Conservation (phyloP, 2,797 vertebrate genomes). For the Benthosema pterotum region DNA sequence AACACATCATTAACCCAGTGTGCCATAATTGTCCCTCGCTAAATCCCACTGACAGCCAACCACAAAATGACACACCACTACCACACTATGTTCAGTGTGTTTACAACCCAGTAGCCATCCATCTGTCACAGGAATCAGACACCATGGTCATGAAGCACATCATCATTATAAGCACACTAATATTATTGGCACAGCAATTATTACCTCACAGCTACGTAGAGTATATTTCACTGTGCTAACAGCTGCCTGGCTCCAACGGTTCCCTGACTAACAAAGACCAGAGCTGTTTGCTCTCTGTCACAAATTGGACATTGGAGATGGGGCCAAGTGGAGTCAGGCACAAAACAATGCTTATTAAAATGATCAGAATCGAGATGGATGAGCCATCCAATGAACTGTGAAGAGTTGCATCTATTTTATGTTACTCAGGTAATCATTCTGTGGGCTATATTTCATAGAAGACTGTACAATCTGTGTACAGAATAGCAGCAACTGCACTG, state of each 20-base stretch:
- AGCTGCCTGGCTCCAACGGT: conserved; percentile 32
- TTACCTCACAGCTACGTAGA: conserved; percentile 31
- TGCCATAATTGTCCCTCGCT: too few relatives aligned
- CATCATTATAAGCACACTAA: conserved; percentile 14
- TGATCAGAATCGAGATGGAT: conserved; percentile 29
- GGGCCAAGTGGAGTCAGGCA: conserved; percentile 15
- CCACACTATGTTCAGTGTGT: neutral
- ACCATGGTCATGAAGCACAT: conserved; percentile 31
- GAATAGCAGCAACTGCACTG: too few relatives aligned
- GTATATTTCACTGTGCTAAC: conserved; percentile 53
- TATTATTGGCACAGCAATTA: conserved; percentile 49
- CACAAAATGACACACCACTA: too few relatives aligned
- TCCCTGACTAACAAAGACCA: conserved; percentile 39
- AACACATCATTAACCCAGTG: too few relatives aligned
- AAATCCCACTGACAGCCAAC: too few relatives aligned
- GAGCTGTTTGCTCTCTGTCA: conserved; percentile 32
- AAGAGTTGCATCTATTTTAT: neutral
- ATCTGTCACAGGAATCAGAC: neutral
- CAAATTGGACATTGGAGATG: conserved; percentile 36
- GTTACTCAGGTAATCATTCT: neutral
- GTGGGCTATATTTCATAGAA: neutral
- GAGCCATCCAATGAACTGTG: neutral
- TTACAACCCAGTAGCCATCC: neutral
- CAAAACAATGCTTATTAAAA: conserved; percentile 35
- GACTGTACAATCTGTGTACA: neutral